Evolutionary conservation across 2,888 invertebrate genomes (phyloP), one percentile per base, ranked within the genome.

Genomic region (Leptarthrus brevirostris): DNA sequence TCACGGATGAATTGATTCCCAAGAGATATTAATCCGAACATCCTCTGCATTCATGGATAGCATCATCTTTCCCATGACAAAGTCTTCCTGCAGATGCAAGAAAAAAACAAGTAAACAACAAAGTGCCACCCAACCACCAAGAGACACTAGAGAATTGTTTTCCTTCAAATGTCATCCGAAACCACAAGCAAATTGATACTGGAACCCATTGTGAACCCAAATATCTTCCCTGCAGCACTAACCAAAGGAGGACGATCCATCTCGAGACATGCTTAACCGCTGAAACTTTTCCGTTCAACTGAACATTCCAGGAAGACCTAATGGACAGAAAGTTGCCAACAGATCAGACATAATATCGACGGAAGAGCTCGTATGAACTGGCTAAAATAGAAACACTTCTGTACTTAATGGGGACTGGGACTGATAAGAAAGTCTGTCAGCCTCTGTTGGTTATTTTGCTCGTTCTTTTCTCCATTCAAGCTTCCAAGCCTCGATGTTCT

Each of bases 331-430:
- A 49, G 49, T 20, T 49, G 6, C 49, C 12, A 49, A n/a, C 49
- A 40, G 40, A n/a, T n/a, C n/a, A 40, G 40, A 40, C 8, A 30
- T 8, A 4, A 1, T 12, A 12, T 12, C 40, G n/a, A 40, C 12
- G 40, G 12, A 4, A 12, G 40, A 40, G 40, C 8, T 40, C 10
- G 12, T 12, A 40, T 40, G 12, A 40, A 40, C 40, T 40, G 40
- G 47, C 64, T 47, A 44, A 47, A 66, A 66, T 24, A 66, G 47
- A 66, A 47, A 47, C 47, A 66, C 64, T 66, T 66, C 64, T 66
- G 64, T 36, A 66, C 64, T 66, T 66, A 66, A 66, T 66, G 64
- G 64, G 64, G 36, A 66, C 47, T 66, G 64, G 64, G 36, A 66
- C 47, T 66, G 64, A 66, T 66, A 66, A 47, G 64, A n/a, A n/a